phyloP scores from a whole-genome alignment of 2,113 vertebrate genomes.

The Psittacula cyanocephala region DNA sequence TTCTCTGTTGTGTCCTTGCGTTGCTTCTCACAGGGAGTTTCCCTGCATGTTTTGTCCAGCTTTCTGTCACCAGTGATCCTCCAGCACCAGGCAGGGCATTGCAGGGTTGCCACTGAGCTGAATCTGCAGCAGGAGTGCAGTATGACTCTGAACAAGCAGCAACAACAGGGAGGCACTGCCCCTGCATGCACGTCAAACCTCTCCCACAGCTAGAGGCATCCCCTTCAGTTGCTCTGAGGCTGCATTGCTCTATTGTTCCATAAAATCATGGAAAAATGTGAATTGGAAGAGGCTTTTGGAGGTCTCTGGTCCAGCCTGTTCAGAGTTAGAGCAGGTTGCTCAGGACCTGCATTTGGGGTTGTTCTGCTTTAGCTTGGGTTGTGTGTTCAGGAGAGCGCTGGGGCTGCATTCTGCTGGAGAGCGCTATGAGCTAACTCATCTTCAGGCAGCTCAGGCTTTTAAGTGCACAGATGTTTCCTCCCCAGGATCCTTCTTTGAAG shows the following conservation, averaged over 20 bases:
- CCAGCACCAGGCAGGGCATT: not conserved
- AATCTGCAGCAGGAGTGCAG: not conserved
- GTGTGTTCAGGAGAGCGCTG: not conserved
- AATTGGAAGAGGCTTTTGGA: not conserved
- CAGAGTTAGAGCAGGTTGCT: not conserved
- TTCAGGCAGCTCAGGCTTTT: not conserved
- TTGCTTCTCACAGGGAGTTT: not conserved
- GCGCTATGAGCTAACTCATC: not conserved
- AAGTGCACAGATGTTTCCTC: slow-evolving; percentile 76
- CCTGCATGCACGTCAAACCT: not conserved
- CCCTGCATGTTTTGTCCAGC: not conserved
- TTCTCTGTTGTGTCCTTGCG: not conserved
- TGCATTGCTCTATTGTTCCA: not conserved
- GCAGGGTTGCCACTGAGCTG: not conserved
- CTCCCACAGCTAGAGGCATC: not conserved
- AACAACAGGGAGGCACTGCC: not conserved
- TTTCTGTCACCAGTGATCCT: not conserved
- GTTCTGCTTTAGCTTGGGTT: not conserved
- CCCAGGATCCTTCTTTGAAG: slow-evolving; percentile 13
- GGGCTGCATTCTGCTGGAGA: not conserved
- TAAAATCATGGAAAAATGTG: not conserved
- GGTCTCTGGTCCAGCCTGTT: not conserved
- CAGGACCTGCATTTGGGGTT: not conserved
- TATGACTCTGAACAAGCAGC: not conserved
- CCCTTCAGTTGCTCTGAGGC: not conserved